Evolutionary conservation across 1,140 invertebrate species (phyloP).

Genomic region (Xylocopa sonorina): DNA sequence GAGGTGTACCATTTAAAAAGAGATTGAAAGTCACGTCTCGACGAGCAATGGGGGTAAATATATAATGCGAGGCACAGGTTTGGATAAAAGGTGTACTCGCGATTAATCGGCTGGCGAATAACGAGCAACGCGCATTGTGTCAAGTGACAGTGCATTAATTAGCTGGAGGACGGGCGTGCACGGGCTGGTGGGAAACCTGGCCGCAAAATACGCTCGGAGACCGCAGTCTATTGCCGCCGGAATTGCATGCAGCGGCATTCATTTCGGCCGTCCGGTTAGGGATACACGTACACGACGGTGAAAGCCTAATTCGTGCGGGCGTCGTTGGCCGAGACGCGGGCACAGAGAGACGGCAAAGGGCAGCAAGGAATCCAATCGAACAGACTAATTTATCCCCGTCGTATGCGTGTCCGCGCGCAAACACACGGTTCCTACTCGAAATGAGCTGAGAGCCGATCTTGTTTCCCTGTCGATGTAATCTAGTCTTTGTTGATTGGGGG

Average conservation of each 20-base stretch:
- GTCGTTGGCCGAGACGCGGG: slow-evolving; percentile 17
- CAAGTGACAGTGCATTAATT: slow-evolving; percentile 22
- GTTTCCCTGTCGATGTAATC: background rate
- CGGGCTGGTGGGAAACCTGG: too few relatives aligned
- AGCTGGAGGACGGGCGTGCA: background rate
- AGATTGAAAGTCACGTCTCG: too few relatives aligned
- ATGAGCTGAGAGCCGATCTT: slow-evolving; percentile 5
- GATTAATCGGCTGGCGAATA: slow-evolving; percentile 11
- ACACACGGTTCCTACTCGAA: slow-evolving; percentile 2
- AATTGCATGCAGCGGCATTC: slow-evolving; percentile 34
- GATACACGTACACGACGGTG: slow-evolving; percentile 5
- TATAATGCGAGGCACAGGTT: too few relatives aligned
- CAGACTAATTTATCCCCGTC: slow-evolving; percentile 22
- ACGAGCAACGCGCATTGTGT: background rate
- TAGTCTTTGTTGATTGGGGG: background rate
- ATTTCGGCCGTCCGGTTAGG: slow-evolving; percentile 30
- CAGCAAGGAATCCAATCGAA: slow-evolving; percentile 36
- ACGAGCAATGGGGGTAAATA: too few relatives aligned
- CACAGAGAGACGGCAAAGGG: slow-evolving; percentile 30
- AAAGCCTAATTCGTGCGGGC: slow-evolving; percentile 34
- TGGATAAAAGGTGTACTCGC: background rate
- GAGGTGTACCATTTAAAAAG: too few relatives aligned
- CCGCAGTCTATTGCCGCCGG: slow-evolving; percentile 32
- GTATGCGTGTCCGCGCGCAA: slow-evolving; percentile 8
- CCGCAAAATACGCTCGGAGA: slow-evolving; percentile 27